Evolutionary conservation across 2,888 invertebrate species (phyloP), one percentile per base, ranked within the genome.

Genomic region (Leucophenga maculata): DNA sequence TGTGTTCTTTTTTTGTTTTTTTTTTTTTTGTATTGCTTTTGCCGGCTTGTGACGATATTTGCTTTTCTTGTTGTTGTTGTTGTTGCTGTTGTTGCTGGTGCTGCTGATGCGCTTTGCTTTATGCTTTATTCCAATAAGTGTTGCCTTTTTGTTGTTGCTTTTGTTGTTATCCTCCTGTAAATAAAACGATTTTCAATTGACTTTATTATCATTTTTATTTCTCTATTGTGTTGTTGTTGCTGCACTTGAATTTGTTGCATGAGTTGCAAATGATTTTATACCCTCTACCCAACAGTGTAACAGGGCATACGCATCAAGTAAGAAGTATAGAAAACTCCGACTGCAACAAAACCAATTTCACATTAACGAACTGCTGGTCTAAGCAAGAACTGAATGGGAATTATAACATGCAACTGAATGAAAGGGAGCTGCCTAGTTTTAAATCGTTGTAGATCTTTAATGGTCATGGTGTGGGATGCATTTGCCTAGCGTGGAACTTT

Each of bases 141-240:
- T 50, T 50, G 18, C 18, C n/a, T 13, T 55, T 55, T n/a, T n/a
- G n/a, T n/a, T n/a, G n/a, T n/a, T n/a, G n/a, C n/a, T n/a, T n/a
- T n/a, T n/a, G n/a, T n/a, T n/a, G 13, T 55, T 55, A 55, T 55
- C 48, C 13, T n/a, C n/a, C 48, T 48, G 48, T 13, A n/a, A 50
- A 16, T 50, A 50, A 16, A 16, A 18, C 50, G 6, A 50, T 18
- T 16, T 18, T 50, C 50, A 50, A 50, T 50, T 50, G 50, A 50
- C 50, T 50, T 50, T 50, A 50, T 50, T n/a, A n/a, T 50, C 6
- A 16, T 32, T n/a, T n/a, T n/a, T 59, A 16, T 59, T 31, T 11
- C 8, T 32, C 32, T 59, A 26, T 59, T 59, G 59, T 59, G 26
- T 59, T 59, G 32, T 59, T 32, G 59, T 59, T 55, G 55, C 22